A percentile compares a stretch with the other conserved stretches of the same genome.
phyloP scores from a whole-genome alignment of 2,888 invertebrate species.

The Nemotelus pantherinus region DNA sequence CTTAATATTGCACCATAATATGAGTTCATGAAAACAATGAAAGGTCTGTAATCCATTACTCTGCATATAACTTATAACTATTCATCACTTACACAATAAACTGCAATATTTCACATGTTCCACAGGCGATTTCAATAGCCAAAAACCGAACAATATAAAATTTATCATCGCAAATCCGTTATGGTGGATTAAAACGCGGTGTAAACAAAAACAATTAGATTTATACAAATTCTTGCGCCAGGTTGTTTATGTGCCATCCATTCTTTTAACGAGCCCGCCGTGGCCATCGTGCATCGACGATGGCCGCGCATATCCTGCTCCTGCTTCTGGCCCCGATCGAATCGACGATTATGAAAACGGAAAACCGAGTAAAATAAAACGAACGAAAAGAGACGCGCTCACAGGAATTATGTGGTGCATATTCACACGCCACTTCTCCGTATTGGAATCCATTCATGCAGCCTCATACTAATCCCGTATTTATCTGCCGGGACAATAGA shows the following conservation, averaged over 20 bases:
- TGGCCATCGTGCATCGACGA: too few relatives aligned
- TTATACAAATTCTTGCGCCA: conserved; percentile 50
- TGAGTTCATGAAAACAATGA: too few relatives aligned
- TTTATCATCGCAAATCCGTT: conserved; percentile 50
- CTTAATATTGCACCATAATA: too few relatives aligned
- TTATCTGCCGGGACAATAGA: conserved; percentile 51
- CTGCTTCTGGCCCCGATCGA: neutral
- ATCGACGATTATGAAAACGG: conserved; percentile 25
- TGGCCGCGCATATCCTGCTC: too few relatives aligned
- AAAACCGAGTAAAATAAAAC: conserved; percentile 27
- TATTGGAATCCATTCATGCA: conserved; percentile 50
- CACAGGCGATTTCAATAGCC: neutral
- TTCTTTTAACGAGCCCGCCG: conserved; percentile 12
- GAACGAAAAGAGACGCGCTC: conserved; percentile 43
- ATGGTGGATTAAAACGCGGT: conserved; percentile 50
- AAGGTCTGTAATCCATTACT: too few relatives aligned
- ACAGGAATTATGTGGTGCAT: conserved; percentile 47
- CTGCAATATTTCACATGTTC: too few relatives aligned
- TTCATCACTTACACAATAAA: too few relatives aligned
- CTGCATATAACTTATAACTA: too few relatives aligned
- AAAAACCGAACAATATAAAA: conserved; percentile 35
- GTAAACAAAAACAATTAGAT: conserved; percentile 52
- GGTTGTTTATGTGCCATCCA: conserved; percentile 46
- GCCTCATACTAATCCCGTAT: conserved; percentile 51
- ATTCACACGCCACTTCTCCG: conserved; percentile 44